Conservation (phyloP, 1,140 invertebrate genomes). For the Trichonephila clavata region DNA sequence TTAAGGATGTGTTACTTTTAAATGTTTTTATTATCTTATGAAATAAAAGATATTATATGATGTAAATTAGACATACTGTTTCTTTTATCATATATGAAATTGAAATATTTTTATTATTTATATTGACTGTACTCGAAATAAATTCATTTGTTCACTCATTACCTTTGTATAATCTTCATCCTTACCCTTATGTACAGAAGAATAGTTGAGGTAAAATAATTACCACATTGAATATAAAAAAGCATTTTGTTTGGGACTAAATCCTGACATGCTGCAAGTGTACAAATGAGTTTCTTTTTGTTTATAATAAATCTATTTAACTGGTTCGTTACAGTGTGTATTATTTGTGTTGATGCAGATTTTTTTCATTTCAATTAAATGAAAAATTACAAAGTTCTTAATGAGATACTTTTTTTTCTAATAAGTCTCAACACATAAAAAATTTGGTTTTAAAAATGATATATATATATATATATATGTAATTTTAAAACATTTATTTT, state of each 20-base stretch:
- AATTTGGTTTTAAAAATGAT: no score
- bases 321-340: slow-evolving; percentile 56
- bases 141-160: slow-evolving; percentile 66
- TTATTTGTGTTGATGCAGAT: not conserved
- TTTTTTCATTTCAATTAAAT: not conserved
- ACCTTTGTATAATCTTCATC: slow-evolving; percentile 63
- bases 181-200: slow-evolving; percentile 59
- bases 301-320: slow-evolving; percentile 77
- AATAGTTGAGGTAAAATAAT: slow-evolving; percentile 69
- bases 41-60: slow-evolving; percentile 22
- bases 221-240: slow-evolving; percentile 36
- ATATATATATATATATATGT: no score
- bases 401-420: no score
- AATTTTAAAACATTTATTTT: no score
- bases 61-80: slow-evolving; percentile 71
- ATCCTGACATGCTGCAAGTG: slow-evolving; percentile 63
- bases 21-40: slow-evolving; percentile 49
- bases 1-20: slow-evolving; percentile 39
- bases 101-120: slow-evolving; percentile 75
- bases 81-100: slow-evolving; percentile 59
- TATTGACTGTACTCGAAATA: slow-evolving; percentile 63
- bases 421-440: no score
- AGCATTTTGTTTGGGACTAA: slow-evolving; percentile 65
- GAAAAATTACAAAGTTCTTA: no score
- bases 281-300: slow-evolving; percentile 76